Percentiles rank a stretch among this genome's conserved stretches.
Conservation (phyloP, 2,888 invertebrate species). For the Xanthostigma xanthostigma region DNA sequence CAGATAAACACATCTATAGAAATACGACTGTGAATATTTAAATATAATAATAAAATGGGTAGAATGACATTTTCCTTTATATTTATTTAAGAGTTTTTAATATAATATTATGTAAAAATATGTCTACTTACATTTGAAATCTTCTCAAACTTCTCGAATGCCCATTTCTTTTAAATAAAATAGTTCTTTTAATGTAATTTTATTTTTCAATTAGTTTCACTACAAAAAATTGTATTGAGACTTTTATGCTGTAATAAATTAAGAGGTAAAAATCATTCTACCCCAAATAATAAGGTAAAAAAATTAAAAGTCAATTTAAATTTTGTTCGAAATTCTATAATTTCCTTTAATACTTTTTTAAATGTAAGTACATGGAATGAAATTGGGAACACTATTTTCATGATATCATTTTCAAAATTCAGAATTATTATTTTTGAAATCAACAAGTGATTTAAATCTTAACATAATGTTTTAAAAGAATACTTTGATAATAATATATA, state of each 20-base stretch:
- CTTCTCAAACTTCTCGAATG: neutral
- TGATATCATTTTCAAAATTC: neutral
- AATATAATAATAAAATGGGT: too few species aligned
- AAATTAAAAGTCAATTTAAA: neutral
- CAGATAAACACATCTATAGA: neutral
- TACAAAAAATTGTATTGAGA: too few species aligned
- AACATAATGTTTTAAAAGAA: neutral
- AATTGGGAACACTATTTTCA: slow-evolving; percentile 2
- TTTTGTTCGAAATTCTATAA: slow-evolving; percentile 4
- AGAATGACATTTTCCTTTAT: too few species aligned
- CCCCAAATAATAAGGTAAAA: neutral
- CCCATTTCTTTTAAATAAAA: neutral
- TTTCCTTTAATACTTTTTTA: slow-evolving; percentile 2
- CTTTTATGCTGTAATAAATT: too few species aligned
- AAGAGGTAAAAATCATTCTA: neutral
- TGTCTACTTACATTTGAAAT: neutral
- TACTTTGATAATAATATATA: neutral
- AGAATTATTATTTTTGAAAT: neutral
- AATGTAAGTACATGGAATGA: slow-evolving; percentile 7
- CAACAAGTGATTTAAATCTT: neutral
- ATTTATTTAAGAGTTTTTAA: too few species aligned
- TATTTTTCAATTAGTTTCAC: too few species aligned
- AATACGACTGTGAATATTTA: too few species aligned
- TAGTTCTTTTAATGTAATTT: neutral
- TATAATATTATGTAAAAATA: neutral